A percentile compares a stretch with the other conserved stretches of the same genome.
Evolutionary conservation across 2,113 vertebrate genomes (phyloP).

Genomic region (Oreochromis aureus): DNA sequence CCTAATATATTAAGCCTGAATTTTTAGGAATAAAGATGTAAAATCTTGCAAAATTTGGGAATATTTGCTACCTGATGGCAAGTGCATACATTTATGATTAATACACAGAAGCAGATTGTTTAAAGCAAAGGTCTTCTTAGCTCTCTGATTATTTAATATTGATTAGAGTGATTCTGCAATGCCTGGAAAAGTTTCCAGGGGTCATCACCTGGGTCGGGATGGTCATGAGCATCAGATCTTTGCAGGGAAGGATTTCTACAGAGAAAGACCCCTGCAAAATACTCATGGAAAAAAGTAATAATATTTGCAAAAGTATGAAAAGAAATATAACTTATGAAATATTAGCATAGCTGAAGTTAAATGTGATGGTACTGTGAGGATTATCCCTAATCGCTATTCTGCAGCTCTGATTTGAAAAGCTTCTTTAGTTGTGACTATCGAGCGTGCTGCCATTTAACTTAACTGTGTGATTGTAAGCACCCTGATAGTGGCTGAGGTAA

Average conservation of each 20-base stretch:
- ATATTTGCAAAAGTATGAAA: background rate
- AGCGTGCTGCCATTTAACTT: background rate
- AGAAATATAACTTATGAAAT: background rate
- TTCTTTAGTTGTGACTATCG: background rate
- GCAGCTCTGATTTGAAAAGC: background rate
- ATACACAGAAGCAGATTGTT: background rate
- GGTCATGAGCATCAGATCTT: background rate
- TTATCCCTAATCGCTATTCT: background rate
- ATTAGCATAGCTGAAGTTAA: background rate
- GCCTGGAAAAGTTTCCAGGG: background rate
- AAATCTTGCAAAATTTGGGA: background rate
- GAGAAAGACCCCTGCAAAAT: background rate
- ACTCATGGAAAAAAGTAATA: background rate
- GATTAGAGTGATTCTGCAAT: background rate
- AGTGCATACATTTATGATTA: background rate
- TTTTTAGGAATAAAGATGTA: background rate
- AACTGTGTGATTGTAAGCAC: background rate
- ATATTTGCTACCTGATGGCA: background rate
- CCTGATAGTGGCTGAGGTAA: background rate
- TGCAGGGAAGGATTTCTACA: background rate
- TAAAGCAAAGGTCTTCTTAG: background rate
- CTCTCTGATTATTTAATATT: background rate
- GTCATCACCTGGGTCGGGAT: background rate
- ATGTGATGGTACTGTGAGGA: background rate
- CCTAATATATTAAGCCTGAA: background rate